Percentiles rank a stretch among this genome's conserved stretches.
Evolutionary conservation across 2,797 vertebrate genomes (phyloP).

Genomic region (Labroides dimidiatus): DNA sequence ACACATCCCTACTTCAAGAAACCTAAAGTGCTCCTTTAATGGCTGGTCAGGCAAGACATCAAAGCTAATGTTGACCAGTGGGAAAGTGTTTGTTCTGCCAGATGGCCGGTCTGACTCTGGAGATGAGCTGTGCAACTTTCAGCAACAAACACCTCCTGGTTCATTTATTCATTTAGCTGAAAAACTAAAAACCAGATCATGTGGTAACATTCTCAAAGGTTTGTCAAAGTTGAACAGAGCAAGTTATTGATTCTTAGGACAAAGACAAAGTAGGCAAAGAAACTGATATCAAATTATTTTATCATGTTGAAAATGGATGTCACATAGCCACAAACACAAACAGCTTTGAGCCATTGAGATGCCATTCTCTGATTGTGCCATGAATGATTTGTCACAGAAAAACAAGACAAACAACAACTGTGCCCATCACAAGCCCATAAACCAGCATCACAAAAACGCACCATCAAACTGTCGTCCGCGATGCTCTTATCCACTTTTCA

Average conservation of each 20-base stretch:
- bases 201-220: no score
- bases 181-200: neutral
- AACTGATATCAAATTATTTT: conserved; percentile 68
- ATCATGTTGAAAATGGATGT: conserved; percentile 67
- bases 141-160: neutral
- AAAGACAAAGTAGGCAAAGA: conserved; percentile 22
- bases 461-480: conserved; percentile 13
- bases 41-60: neutral
- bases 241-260: neutral
- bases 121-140: neutral
- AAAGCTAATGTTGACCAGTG: neutral
- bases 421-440: conserved; percentile 51
- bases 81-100: neutral
- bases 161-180: neutral
- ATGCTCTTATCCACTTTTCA: conserved; percentile 17
- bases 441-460: conserved; percentile 39
- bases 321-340: conserved; percentile 73
- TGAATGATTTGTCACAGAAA: conserved; percentile 69
- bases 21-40: neutral
- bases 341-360: conserved; percentile 63
- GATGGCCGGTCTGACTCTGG: neutral
- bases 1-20: no score
- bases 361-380: conserved; percentile 72
- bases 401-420: conserved; percentile 56
- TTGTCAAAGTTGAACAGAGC: neutral